These are phyloP conservation scores for Naja naja DNA, from an alignment of 2,113 vertebrate genomes.

Conservation along the genomic window DNA sequence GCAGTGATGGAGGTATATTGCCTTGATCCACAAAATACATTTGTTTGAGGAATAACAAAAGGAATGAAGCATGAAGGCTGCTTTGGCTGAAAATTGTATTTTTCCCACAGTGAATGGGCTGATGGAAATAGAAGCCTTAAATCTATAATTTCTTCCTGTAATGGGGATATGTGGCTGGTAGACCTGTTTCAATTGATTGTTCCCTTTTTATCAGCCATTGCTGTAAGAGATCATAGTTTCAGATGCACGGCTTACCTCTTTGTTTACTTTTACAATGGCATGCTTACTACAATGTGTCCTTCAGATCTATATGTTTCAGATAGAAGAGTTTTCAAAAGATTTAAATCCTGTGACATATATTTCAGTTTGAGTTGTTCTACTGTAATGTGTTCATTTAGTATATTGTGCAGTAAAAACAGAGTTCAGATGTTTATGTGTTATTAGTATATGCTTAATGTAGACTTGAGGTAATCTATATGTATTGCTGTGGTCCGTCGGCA, in stretches of 20 bases:
- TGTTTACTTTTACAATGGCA: conserved; percentile 9
- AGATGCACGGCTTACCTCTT: background rate
- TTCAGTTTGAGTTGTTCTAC: background rate
- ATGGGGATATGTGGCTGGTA: conserved; percentile 7
- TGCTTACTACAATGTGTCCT: background rate
- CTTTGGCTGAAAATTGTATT: conserved; percentile 1
- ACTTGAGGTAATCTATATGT: background rate
- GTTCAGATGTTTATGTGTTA: background rate
- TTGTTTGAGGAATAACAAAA: conserved; percentile 14
- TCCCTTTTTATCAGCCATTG: conserved; percentile 7
- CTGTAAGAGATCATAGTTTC: background rate
- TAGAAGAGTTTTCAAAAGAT: background rate
- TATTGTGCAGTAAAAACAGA: background rate
- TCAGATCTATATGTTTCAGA: conserved; percentile 2
- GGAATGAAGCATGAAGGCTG: conserved; percentile 11
- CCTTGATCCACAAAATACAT: background rate
- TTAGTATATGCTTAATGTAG: background rate
- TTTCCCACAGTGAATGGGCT: background rate
- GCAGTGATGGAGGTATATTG: conserved; percentile 2
- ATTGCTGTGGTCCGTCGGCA: too few relatives aligned
- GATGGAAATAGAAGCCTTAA: conserved; percentile 5
- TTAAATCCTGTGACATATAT: background rate
- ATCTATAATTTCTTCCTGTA: conserved; percentile 25
- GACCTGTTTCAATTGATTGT: conserved; percentile 25
- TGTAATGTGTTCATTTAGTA: background rate